phyloP scores from a whole-genome alignment of 2,888 invertebrate species.

The Tenthredo amoena region DNA sequence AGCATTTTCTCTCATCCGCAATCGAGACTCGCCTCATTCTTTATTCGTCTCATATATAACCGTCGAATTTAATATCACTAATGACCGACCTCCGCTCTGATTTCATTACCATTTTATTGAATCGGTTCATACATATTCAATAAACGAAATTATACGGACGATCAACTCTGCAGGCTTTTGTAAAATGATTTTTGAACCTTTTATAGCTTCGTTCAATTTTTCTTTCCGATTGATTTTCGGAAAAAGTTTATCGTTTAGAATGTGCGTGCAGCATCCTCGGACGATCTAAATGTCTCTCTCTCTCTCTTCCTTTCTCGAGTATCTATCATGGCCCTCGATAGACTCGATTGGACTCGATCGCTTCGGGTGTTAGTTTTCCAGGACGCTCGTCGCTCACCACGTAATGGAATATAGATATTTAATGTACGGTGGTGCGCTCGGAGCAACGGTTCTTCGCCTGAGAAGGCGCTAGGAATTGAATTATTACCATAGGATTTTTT shows the following conservation, averaged over 20 bases:
- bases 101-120: neutral
- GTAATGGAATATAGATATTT: conserved; percentile 38
- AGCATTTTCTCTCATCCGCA: neutral
- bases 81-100: conserved; percentile 15
- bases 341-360: conserved; percentile 47
- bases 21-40: neutral
- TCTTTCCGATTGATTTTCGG: neutral
- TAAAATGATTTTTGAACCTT: no score
- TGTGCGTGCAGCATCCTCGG: neutral
- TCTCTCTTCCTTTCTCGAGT: neutral
- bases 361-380: conserved; percentile 47
- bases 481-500: conserved; percentile 8
- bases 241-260: neutral
- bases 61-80: neutral
- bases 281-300: neutral
- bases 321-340: conserved; percentile 36
- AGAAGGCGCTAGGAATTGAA: conserved; percentile 34
- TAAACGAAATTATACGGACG: neutral
- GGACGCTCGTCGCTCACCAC: conserved; percentile 43
- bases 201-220: neutral
- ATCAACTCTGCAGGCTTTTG: neutral
- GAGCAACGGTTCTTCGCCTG: conserved; percentile 45
- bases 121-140: neutral
- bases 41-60: neutral
- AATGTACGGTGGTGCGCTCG: conserved; percentile 31